phyloP scores from a whole-genome alignment of 2,113 vertebrate species.

The Plestiodon gilberti region DNA sequence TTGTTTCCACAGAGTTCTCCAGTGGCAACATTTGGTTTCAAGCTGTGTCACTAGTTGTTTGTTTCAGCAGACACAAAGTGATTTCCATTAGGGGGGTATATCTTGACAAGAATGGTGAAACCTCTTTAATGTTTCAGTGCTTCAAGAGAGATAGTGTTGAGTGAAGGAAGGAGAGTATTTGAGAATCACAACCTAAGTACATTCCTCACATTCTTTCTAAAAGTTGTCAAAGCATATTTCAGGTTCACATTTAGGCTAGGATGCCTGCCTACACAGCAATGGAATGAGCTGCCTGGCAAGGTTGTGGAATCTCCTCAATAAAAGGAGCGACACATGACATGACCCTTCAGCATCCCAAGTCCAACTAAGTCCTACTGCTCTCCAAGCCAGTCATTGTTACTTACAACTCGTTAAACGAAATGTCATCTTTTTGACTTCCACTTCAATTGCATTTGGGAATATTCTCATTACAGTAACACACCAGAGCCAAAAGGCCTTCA shows the following conservation, averaged over 20 bases:
- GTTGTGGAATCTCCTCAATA: neutral
- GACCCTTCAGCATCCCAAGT: neutral
- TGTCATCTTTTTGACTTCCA: too few relatives aligned
- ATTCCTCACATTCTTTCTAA: neutral
- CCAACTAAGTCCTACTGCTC: neutral
- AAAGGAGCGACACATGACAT: neutral
- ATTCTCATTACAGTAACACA: too few relatives aligned
- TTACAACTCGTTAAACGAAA: too few relatives aligned
- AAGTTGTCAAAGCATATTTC: neutral
- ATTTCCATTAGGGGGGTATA: neutral
- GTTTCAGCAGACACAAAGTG: neutral
- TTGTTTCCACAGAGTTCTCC: neutral
- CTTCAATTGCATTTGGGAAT: too few relatives aligned
- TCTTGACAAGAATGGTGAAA: neutral
- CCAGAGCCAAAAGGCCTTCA: neutral
- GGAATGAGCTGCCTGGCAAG: neutral
- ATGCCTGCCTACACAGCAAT: neutral
- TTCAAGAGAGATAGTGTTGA: neutral
- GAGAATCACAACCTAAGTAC: neutral
- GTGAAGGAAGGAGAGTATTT: neutral
- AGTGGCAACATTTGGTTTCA: neutral
- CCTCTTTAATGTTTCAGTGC: neutral
- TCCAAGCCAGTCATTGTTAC: neutral
- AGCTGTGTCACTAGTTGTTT: neutral
- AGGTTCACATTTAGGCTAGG: neutral